A percentile compares a stretch with the other conserved stretches of the same genome.
Evolutionary conservation across 2,113 vertebrate species (phyloP).

Genomic region (Trichechus manatus): DNA sequence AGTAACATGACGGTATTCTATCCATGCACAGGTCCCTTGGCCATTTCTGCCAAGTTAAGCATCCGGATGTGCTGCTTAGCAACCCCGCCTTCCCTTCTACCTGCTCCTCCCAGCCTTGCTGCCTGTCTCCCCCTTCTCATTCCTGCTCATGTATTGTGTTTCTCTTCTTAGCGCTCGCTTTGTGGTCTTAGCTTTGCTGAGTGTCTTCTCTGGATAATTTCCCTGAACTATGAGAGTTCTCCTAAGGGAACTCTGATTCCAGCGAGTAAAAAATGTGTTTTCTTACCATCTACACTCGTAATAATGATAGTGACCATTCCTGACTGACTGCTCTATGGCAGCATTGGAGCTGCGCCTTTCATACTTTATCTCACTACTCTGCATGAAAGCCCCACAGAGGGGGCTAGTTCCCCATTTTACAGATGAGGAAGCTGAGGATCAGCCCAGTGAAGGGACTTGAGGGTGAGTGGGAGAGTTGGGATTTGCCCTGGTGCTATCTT

Average conservation of each 20-base stretch:
- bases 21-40: background rate
- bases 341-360: background rate
- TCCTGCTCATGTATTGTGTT: background rate
- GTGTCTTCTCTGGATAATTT: background rate
- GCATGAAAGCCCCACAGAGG: background rate
- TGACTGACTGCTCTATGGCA: background rate
- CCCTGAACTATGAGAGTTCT: background rate
- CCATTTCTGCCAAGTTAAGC: background rate
- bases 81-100: background rate
- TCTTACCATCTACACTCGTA: background rate
- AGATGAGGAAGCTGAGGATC: background rate
- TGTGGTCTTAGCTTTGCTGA: background rate
- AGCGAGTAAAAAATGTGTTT: background rate
- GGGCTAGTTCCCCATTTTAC: background rate
- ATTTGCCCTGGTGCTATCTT: background rate
- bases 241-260: background rate
- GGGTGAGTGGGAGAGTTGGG: fast-evolving
- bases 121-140: too few species aligned
- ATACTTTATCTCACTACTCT: fast-evolving
- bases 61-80: background rate
- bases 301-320: background rate
- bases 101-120: background rate
- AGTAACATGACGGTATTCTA: background rate
- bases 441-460: background rate
- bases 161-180: background rate